Conservation (phyloP, 2,888 invertebrate genomes). For the Brachynemurus nebulosus region DNA sequence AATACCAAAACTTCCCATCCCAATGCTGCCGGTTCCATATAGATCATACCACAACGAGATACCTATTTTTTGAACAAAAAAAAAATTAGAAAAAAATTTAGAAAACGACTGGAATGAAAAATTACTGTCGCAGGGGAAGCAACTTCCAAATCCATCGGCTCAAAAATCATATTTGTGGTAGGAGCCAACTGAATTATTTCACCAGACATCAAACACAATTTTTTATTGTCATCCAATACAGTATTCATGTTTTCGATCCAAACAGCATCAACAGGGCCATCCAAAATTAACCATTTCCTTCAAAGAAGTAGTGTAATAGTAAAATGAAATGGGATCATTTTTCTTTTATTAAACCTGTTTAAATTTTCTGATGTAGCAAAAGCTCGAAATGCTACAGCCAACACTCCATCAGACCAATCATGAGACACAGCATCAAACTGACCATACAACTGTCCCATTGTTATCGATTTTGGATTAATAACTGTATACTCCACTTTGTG, state of each 20-base stretch:
- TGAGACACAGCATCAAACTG: slow-evolving; percentile 89
- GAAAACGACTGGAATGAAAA: slow-evolving; percentile 22
- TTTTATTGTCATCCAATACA: slow-evolving; percentile 91
- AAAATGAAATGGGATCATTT: background rate
- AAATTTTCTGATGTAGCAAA: slow-evolving; percentile 60
- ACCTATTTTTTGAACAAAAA: slow-evolving; percentile 39
- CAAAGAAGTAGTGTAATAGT: background rate
- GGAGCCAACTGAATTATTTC: slow-evolving; percentile 88
- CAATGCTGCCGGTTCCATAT: slow-evolving; percentile 79
- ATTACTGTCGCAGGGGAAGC: slow-evolving; percentile 86
- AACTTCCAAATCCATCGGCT: slow-evolving; percentile 89
- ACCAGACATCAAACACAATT: slow-evolving; percentile 90
- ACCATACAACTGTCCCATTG: slow-evolving; percentile 90
- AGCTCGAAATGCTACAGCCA: slow-evolving; percentile 68
- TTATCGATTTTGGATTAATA: slow-evolving; percentile 90
- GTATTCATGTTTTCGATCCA: slow-evolving; percentile 98
- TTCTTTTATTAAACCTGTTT: slow-evolving; percentile 39
- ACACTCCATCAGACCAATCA: slow-evolving; percentile 86
- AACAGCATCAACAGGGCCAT: slow-evolving; percentile 90
- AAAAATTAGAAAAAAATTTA: no score
- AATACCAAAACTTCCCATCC: slow-evolving; percentile 80
- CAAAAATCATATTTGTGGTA: slow-evolving; percentile 83
- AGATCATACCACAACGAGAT: slow-evolving; percentile 94
- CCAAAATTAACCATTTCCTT: slow-evolving; percentile 90
- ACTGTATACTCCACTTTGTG: slow-evolving; percentile 63